phyloP scores from a whole-genome alignment of 2,113 vertebrate species.

The Vulpes lagopus region DNA sequence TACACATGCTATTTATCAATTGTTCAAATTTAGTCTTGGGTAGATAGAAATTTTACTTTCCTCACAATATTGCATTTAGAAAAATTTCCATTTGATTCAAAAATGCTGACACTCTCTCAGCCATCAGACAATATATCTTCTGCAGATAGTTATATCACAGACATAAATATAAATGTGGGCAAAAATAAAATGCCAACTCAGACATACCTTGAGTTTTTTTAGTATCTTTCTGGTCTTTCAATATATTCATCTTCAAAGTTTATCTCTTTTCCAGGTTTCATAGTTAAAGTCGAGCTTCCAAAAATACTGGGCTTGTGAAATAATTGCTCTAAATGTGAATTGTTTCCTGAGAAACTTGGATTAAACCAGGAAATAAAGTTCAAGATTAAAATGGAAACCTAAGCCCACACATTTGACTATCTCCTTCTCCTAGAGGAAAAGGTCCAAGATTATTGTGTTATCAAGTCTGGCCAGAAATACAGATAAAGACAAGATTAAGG shows the following conservation, averaged over 20 bases:
- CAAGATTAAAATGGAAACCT: background rate
- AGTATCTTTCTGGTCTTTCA: constrained; percentile 6
- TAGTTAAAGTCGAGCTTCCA: constrained; percentile 22
- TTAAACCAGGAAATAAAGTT: constrained; percentile 50
- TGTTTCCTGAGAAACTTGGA: constrained; percentile 22
- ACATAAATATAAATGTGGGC: constrained; percentile 26
- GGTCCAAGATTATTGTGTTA: background rate
- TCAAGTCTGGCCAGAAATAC: background rate
- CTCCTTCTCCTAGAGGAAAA: background rate
- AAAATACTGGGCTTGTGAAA: constrained; percentile 64
- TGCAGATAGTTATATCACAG: constrained; percentile 37
- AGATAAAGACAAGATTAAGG: background rate
- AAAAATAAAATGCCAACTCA: constrained; percentile 66
- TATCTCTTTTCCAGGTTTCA: constrained; percentile 40
- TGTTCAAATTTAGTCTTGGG: background rate
- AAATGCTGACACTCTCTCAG: constrained; percentile 47
- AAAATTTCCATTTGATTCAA: background rate
- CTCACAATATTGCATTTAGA: background rate
- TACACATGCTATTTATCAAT: background rate
- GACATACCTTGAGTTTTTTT: constrained; percentile 18
- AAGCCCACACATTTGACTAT: background rate
- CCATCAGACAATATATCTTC: constrained; percentile 25
- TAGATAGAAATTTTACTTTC: constrained; percentile 44
- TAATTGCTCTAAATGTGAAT: constrained; percentile 26
- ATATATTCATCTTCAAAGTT: constrained; percentile 36